Evolutionary conservation across 2,888 invertebrate species (phyloP), one percentile per base, ranked within the genome.

Genomic region (Cyrtodaria siliqua): DNA sequence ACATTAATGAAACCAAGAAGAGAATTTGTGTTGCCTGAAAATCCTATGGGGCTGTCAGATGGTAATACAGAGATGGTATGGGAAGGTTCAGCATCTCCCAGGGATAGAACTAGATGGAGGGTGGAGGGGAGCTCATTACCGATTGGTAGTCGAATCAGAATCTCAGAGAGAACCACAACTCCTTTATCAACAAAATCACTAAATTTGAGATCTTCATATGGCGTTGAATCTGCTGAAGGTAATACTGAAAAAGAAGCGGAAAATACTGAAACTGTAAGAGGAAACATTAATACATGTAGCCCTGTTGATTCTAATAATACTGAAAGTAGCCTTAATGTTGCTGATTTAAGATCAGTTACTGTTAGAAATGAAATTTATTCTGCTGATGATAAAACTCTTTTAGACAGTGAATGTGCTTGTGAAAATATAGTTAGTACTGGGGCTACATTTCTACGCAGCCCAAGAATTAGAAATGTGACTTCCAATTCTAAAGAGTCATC

Each of bases 381-480:
- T 33, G 20, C 14, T 59, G 44, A 55, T 33, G 23, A 24, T n/a
- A 27, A 47, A 59, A 26, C 26, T 52, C 26, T 29, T 49, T 16
- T 40, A 47, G 57, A 44, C n/a, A 50, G 40, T 27, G 49, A 59
- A 26, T 12, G 12, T 27, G 67, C 55, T 26, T 18, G 26, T 16
- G 63, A 61, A 29, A 72, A 24, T 38, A 61, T 49, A 16, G 59
- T 62, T 6, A 73, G 57, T 63, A 47, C 67, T 40, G 72, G 72
- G 24, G 75, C 72, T 23, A 73, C 80, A 40, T 56, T 79, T 42
- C 44, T 79, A 66, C 71, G 79, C 42, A 79, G 79, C 60, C 79
- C 79, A 47, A 79, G 72, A 53, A 79, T 72, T 47, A 53, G 76
- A 56, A 57, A 27, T 59, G 16, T 52, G 23, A 55, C 63, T 27